phyloP scores from a whole-genome alignment of 2,797 vertebrate genomes.

The Manis javanica region DNA sequence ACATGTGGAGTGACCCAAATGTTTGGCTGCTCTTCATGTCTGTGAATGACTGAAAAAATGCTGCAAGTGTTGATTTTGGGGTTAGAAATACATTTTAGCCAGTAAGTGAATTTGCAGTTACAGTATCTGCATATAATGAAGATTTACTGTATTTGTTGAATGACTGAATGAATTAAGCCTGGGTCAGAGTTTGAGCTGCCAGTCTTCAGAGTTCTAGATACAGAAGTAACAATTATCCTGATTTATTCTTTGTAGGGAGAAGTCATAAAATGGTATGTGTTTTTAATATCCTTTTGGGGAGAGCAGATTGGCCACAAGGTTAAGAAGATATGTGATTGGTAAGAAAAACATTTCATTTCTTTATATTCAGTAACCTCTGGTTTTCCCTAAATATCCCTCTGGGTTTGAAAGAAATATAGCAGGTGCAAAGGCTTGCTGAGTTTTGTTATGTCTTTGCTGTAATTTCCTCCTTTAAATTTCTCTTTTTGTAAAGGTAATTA shows the following conservation, averaged over 20 bases:
- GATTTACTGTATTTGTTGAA: neutral
- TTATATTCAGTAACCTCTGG: neutral
- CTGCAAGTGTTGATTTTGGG: neutral
- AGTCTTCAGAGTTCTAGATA: accelerated
- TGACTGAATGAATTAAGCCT: accelerated
- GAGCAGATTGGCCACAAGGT: conserved; percentile 99
- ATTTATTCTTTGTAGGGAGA: conserved; percentile 89
- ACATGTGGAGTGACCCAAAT: accelerated
- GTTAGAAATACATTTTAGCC: neutral
- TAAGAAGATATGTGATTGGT: conserved; percentile 99
- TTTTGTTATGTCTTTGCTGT: neutral
- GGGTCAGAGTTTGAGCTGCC: neutral
- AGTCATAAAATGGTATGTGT: conserved; percentile 93
- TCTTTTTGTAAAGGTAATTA: neutral
- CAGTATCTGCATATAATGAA: accelerated
- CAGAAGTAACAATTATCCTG: neutral
- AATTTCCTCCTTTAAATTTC: neutral
- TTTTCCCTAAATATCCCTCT: neutral
- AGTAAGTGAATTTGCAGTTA: accelerated
- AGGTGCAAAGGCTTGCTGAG: neutral
- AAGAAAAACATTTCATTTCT: conserved; percentile 74
- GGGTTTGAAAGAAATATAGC: neutral
- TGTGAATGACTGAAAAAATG: too few species aligned
- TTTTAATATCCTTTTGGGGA: conserved; percentile 98
- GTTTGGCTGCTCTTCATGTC: neutral